phyloP scores from a whole-genome alignment of 1,140 invertebrate genomes.

The Teleopsis dalmanni region DNA sequence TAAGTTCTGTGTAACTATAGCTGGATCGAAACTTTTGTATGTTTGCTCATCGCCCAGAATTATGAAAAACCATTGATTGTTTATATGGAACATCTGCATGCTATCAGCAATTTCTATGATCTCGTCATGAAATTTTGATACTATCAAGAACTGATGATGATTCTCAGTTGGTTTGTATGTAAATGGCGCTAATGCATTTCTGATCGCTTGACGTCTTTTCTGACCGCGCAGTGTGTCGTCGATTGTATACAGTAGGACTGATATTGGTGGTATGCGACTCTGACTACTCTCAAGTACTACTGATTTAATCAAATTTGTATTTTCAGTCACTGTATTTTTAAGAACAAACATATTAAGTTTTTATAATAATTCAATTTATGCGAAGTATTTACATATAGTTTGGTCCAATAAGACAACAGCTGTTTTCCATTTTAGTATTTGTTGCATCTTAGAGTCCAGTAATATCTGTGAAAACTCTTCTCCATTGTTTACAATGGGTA shows the following conservation, averaged over 20 bases:
- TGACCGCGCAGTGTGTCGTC: slow-evolving; percentile 29
- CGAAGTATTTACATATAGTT: slow-evolving; percentile 50
- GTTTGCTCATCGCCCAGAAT: slow-evolving; percentile 54
- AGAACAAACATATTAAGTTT: background rate
- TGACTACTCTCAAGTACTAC: slow-evolving; percentile 31
- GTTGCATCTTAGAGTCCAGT: slow-evolving; percentile 57
- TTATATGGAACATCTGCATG: slow-evolving; percentile 57
- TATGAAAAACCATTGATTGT: slow-evolving; percentile 72
- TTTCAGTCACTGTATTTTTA: slow-evolving; percentile 19
- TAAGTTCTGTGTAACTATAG: slow-evolving; percentile 50
- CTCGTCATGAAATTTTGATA: slow-evolving; percentile 43
- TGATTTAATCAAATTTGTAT: slow-evolving; percentile 28
- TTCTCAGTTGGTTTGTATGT: no score
- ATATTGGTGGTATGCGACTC: slow-evolving; percentile 36
- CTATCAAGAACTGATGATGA: slow-evolving; percentile 39
- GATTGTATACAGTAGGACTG: slow-evolving; percentile 33
- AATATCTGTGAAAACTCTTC: slow-evolving; percentile 67
- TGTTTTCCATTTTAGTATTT: slow-evolving; percentile 60
- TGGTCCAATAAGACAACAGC: slow-evolving; percentile 63
- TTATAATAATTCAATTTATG: background rate
- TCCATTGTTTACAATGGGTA: slow-evolving; percentile 56
- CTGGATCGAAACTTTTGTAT: slow-evolving; percentile 47
- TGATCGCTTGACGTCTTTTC: slow-evolving; percentile 22
- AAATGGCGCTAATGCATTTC: slow-evolving; percentile 23
- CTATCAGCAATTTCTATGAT: slow-evolving; percentile 62